phyloP scores from a whole-genome alignment of 2,797 vertebrate genomes.

The Poecilia picta region DNA sequence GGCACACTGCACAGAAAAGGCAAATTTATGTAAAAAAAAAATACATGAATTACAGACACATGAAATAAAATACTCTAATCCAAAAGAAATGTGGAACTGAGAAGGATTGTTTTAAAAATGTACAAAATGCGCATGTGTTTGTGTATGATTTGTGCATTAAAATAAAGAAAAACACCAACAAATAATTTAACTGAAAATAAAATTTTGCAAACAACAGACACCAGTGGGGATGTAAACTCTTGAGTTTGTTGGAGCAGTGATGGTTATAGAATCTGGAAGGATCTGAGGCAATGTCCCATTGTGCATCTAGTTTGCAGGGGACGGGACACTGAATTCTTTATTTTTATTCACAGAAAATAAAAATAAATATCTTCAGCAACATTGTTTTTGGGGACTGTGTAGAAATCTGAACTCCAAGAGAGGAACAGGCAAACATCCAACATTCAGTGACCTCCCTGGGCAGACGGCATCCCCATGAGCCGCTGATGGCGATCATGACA shows the following conservation, averaged over 20 bases:
- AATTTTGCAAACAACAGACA: neutral
- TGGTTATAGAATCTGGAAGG: too few relatives aligned
- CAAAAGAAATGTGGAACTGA: neutral
- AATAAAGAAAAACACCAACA: neutral
- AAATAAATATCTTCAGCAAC: too few relatives aligned
- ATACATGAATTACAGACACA: neutral
- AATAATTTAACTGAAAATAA: too few relatives aligned
- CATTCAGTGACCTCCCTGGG: too few relatives aligned
- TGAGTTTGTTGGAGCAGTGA: neutral
- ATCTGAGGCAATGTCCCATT: too few relatives aligned
- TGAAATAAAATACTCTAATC: neutral
- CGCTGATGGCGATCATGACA: too few relatives aligned
- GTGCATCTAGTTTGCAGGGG: too few relatives aligned
- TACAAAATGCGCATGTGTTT: neutral
- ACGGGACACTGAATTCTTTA: neutral
- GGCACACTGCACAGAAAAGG: neutral
- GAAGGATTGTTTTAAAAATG: neutral
- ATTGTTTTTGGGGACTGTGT: too few relatives aligned
- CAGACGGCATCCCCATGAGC: too few relatives aligned
- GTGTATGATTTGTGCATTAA: neutral
- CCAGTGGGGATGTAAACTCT: neutral
- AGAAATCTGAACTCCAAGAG: too few relatives aligned
- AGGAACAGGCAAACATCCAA: too few relatives aligned
- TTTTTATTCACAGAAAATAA: too few relatives aligned
- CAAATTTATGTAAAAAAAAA: neutral